Evolutionary conservation across 1,140 invertebrate genomes (phyloP), one percentile per base, ranked within the genome.

Genomic region (Pygmarrhopalites habei): DNA sequence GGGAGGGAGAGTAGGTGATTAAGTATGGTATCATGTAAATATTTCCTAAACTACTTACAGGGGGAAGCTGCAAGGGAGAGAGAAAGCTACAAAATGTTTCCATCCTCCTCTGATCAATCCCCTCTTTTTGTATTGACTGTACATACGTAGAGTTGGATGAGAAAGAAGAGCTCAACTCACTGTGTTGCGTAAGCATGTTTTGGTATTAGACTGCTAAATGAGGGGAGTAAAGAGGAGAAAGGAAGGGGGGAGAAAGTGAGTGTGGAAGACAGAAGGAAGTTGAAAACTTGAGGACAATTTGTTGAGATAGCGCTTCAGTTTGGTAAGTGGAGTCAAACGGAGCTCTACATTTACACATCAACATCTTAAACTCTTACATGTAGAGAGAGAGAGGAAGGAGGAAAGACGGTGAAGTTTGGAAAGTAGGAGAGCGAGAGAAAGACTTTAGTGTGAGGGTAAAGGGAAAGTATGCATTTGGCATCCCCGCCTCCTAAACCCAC

Each of bases 1-100:
- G 15, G n/a, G n/a, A n/a, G n/a, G n/a, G n/a, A 35, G 5, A 35
- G 32, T 35, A 52, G 28, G 5, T 52, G 14, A 3, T 52, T 26
- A 52, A 52, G 3, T 25, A 26, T 52, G 49, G 10, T 52, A 52
- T 52, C 49, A 29, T 52, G 49, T 52, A 52, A 52, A 52, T 52
- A 52, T 52, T 52, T 52, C 49, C 23, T 52, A 23, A 52, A 29
- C 44, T 46, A 46, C 44, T 46, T 46, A 46, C n/a, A 5, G 5
- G 44, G 32, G 32, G 15, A 35, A 35, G n/a, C n/a, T n/a, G n/a
- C n/a, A n/a, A n/a, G n/a, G n/a, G n/a, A n/a, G n/a, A n/a, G n/a
- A n/a, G n/a, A 35, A 7, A 35, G 5, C 32, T 35, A 35, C 32
- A 35, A 35, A 35, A 35, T 7, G 5, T 7, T 35, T 7, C 32